Conservation (phyloP, 1,140 invertebrate species). For the Brachionus angularis region DNA sequence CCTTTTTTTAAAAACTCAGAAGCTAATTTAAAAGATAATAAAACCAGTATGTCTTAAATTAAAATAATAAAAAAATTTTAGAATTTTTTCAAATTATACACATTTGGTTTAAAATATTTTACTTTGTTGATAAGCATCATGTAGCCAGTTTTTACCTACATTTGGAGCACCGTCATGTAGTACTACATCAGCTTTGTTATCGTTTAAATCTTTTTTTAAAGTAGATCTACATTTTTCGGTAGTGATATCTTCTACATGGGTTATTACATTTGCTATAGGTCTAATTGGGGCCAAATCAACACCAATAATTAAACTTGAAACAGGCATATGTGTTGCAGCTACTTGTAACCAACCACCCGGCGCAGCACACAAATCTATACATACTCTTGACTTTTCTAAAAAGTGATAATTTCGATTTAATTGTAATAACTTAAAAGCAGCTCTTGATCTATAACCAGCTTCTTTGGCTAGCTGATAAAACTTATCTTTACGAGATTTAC, state of each 20-base stretch:
- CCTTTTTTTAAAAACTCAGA: conserved; percentile 83
- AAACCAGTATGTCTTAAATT: conserved; percentile 63
- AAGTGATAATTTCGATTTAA: conserved; percentile 96
- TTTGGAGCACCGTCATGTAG: conserved; percentile 97
- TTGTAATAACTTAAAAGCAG: conserved; percentile 97
- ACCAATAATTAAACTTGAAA: conserved; percentile 87
- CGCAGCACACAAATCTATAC: conserved; percentile 95
- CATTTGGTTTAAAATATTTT: conserved; percentile 9
- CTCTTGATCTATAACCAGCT: conserved; percentile 90
- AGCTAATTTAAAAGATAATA: conserved; percentile 86
- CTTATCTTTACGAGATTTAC: conserved; percentile 95
- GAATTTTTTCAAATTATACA: background rate
- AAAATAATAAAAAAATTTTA: conserved; percentile 44
- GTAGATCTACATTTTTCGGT: conserved; percentile 74
- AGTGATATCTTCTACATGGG: conserved; percentile 88
- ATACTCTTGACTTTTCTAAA: conserved; percentile 87
- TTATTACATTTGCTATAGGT: conserved; percentile 81
- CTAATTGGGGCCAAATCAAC: conserved; percentile 95
- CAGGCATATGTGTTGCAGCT: conserved; percentile 93
- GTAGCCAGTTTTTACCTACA: conserved; percentile 90
- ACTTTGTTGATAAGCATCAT: conserved; percentile 91
- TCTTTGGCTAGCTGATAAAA: conserved; percentile 98
- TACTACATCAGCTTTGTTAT: conserved; percentile 80
- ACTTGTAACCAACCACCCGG: conserved; percentile 99
- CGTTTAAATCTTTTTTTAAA: conserved; percentile 62